Evolutionary conservation across 2,113 vertebrate species (phyloP), one percentile per base, ranked within the genome.

Genomic region (Myiagra hebetior): DNA sequence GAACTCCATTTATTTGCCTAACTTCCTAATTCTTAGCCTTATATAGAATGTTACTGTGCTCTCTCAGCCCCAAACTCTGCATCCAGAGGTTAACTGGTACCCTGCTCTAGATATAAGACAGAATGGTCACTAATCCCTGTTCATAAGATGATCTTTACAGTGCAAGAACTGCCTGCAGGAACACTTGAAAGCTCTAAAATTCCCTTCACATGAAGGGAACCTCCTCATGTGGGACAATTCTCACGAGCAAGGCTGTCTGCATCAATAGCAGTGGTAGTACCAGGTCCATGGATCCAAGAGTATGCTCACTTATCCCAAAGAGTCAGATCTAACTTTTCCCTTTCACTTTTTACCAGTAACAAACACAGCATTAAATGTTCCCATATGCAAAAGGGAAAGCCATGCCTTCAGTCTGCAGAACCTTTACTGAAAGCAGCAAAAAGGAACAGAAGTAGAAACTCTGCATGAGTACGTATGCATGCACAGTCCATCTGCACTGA

Each of bases 371-470:
- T 47, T 65, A 76, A 80, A 31, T 63, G 52, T 67, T 77, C 33
- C 42, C 31, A 14, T 50, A 67, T 24, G 19, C 56, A 67, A 31
- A 86, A 80, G 72, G 10, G 33, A 91, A 91, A 91, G 37, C 35
- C 11, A 28, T 37, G 56, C 18, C 46, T 63, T 60, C n/a, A 83
- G 31, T 53, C 37, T 74, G 30, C 50, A 59, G 63, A 90, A 80
- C 18, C 39, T 85, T 75, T 92, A 50, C 21, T 88, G 59, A 84
- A 91, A 76, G n/a, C 83, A 83, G 46, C 28, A 85, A 22, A 91
- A 88, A 77, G 49, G 49, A 91, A 53, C 49, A 91, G 75, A 74
- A 84, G 17, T 41, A 59, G 56, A 81, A 88, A 57, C 39, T 64
- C 28, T 44, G 3, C 49, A 21, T 46, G 41, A 68, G 20, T 50